Evolutionary conservation across 2,113 vertebrate genomes (phyloP).

Genomic region (Pelecanus crispus): DNA sequence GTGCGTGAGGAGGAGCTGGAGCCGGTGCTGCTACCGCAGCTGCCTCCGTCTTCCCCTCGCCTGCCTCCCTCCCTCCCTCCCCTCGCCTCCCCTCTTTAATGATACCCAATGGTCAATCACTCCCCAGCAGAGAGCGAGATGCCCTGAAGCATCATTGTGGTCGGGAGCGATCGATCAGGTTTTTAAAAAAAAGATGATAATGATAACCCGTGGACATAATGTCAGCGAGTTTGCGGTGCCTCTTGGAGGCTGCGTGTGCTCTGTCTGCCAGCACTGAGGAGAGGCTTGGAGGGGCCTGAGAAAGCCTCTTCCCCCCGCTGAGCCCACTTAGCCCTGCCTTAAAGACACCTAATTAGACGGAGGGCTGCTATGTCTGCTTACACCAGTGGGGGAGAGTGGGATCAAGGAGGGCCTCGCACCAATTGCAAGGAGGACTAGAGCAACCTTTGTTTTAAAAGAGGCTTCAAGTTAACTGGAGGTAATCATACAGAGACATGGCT

Average conservation of each 20-base stretch:
- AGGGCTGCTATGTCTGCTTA: slow-evolving; percentile 23
- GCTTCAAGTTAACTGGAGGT: slow-evolving; percentile 41
- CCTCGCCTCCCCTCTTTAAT: slow-evolving; percentile 74
- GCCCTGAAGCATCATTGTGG: slow-evolving; percentile 87
- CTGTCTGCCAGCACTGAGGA: slow-evolving; percentile 22
- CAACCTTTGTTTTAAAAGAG: slow-evolving; percentile 44
- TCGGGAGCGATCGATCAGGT: slow-evolving; percentile 85
- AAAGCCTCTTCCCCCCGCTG: slow-evolving; percentile 54
- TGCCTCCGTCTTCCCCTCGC: not conserved
- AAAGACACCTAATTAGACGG: slow-evolving; percentile 68
- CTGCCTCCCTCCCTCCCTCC: not conserved
- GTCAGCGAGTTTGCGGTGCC: slow-evolving; percentile 78
- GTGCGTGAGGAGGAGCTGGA: slow-evolving; percentile 34
- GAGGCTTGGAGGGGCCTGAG: slow-evolving; percentile 51
- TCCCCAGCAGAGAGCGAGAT: slow-evolving; percentile 87
- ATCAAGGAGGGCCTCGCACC: not conserved
- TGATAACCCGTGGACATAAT: slow-evolving; percentile 94
- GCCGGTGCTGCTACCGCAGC: not conserved
- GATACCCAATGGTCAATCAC: slow-evolving; percentile 92
- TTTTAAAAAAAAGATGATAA: slow-evolving; percentile 78
- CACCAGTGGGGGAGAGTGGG: not conserved
- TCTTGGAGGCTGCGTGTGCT: slow-evolving; percentile 62
- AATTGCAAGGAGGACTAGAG: not conserved
- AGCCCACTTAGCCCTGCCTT: slow-evolving; percentile 63
- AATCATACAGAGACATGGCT: not conserved